Conservation (phyloP, 2,888 invertebrate species). For the Noctuana brunneofusca region DNA sequence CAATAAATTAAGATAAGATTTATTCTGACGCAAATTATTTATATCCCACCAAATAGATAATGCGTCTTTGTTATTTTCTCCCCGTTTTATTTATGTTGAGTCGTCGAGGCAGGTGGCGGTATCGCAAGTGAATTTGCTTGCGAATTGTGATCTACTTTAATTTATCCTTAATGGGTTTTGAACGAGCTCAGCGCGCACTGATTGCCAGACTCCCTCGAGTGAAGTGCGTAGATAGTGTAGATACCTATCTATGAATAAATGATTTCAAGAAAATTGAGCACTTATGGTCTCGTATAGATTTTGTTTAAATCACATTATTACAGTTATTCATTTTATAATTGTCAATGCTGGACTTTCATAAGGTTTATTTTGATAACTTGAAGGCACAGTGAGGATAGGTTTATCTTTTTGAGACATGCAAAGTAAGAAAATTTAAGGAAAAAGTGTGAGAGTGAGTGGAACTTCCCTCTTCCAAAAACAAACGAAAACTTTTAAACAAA, state of each 20-base stretch:
- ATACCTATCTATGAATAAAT: background rate
- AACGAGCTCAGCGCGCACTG: conserved; percentile 68
- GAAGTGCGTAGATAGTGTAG: conserved; percentile 40
- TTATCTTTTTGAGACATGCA: too few relatives aligned
- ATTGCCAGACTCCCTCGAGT: conserved; percentile 74
- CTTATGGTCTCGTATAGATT: background rate
- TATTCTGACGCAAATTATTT: conserved; percentile 16
- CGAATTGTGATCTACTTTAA: conserved; percentile 68
- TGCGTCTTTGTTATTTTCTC: conserved; percentile 19
- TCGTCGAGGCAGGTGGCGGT: conserved; percentile 43
- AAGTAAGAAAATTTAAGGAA: too few relatives aligned
- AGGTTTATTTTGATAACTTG: too few relatives aligned
- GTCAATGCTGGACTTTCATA: too few relatives aligned
- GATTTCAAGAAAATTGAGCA: background rate
- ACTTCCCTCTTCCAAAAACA: too few relatives aligned
- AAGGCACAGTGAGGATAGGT: too few relatives aligned
- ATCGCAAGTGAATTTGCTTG: conserved; percentile 57
- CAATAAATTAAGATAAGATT: conserved; percentile 18
- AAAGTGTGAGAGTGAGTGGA: too few relatives aligned
- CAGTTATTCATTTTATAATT: background rate
- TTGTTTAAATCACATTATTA: background rate
- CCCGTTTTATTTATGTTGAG: conserved; percentile 39
- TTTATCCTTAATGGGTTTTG: conserved; percentile 75
- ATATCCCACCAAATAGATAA: conserved; percentile 18
- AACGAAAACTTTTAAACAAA: too few relatives aligned